Base-by-base conservation (phyloP, 2,113 vertebrate genomes). In the Anguilla rostrata region DNA sequence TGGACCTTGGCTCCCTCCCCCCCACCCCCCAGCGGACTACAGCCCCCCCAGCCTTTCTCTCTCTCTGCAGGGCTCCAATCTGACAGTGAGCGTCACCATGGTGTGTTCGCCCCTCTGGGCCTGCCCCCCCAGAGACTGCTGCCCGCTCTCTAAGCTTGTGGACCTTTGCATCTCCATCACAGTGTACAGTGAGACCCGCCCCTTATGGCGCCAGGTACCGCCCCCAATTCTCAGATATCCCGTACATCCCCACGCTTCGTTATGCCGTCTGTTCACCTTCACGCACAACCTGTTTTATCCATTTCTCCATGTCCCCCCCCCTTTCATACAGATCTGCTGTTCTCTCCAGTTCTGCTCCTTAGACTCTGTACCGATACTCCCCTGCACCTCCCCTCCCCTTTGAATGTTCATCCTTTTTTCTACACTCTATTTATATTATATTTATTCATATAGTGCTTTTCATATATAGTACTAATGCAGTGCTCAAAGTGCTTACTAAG, bases 81-180 rank as follows among this genome's bases (percentile, higher is more conserved):
- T 96, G 41, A 15, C 83, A 79, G 94, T 93, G 53, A 79, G 83
- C 63, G 92, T 96, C 87, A 79, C 86, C 66, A 94, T 94, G 87
- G 94, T 94, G 39, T 93, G 92, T 78, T 88, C 92, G 2, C 81
- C 89, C 90, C 93, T 71, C 88, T 91, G 83, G 91, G 90, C 91
- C 90, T 91, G 91, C 83, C 29, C 40, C 6, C 6, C 85, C 26
- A 29, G 83, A 29, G 18, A 56, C 11, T 92, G 90, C 88, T 94
- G 94, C 60, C 88, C 90, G 2, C 2, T 95, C 15, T 89, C 89
- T 3, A 29, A 87, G 0, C 46, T 92, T 22, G 11, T 91, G 5
- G n/a, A 82, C 26, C 91, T 88, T 63, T 89, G 87, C 87, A 90
- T 92, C 75, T 92, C 91, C 43, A 92, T 95, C 56, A 94, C 90